Base-by-base conservation (phyloP, 2,113 vertebrate genomes). In the Ctenomys sociabilis region DNA sequence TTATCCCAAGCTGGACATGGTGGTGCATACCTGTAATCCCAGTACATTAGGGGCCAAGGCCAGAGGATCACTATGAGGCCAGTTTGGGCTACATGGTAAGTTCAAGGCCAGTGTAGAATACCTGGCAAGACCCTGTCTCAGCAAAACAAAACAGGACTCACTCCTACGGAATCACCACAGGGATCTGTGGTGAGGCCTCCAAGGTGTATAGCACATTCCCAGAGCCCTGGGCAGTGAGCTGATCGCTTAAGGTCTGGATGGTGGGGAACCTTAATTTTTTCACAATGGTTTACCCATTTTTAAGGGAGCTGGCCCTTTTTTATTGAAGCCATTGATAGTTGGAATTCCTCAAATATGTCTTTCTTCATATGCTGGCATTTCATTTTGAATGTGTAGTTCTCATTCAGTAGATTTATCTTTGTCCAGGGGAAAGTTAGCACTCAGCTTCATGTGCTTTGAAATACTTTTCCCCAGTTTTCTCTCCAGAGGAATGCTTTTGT, bases 321-420 rank as follows among this genome's bases (percentile, higher is more conserved):
- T 28, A 73, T 88, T 22, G 88, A 77, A 90, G 70, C 8, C 77
- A 49, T 61, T 89, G n/a, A 45, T 88, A 13, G 22, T 61, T 66
- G 21, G 21, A 85, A 66, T 80, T 75, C 83, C 22, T 30, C 22
- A 73, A 63, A 30, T 49, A 87, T 88, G 7, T 91, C 94, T 72
- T 45, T 91, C 94, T 72, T 45, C 43, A 26, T 88, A 24, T 83
- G 49, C 63, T 81, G 19, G 3, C n/a, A 80, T 81, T 85, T 95
- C 28, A 64, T 94, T 94, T 86, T 72, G 30, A 87, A 2, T 45
- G 30, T 77, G 28, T 68, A 49, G 84, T 40, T 83, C 17, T 37
- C 22, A 73, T 43, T 43, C 21, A 49, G 0, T 1, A 81, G 22
- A 80, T 96, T 73, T 14, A 24, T 66, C 57, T 94, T 85, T 91